These are phyloP conservation scores for Siniperca scherzeri DNA, from an alignment of 2,797 vertebrate genomes.

Conservation along the genomic window DNA sequence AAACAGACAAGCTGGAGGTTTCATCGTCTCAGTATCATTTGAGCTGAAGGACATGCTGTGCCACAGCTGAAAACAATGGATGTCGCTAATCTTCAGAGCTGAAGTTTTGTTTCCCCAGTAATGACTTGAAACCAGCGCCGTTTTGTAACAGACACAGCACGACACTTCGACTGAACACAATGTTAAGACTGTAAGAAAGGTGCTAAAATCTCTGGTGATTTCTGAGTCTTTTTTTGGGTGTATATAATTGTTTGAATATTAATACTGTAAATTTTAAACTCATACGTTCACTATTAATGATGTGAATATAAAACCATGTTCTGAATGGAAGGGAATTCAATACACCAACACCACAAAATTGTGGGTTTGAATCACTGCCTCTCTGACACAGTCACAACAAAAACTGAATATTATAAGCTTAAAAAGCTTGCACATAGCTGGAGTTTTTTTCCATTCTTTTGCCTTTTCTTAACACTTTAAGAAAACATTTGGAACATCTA, in stretches of 20 bases:
- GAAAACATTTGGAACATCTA: not conserved
- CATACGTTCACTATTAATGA: not conserved
- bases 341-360: not conserved
- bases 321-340: not conserved
- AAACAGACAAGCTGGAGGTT: slow-evolving; percentile 19
- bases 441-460: too few species aligned
- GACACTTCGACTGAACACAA: not conserved
- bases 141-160: slow-evolving; percentile 23
- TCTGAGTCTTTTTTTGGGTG: not conserved
- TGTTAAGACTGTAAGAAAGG: not conserved
- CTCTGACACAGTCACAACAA: not conserved
- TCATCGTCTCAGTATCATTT: slow-evolving; percentile 16
- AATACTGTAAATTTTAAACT: not conserved
- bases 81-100: slow-evolving; percentile 39
- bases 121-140: slow-evolving; percentile 5
- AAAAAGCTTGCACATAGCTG: not conserved
- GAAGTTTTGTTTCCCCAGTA: slow-evolving; percentile 27
- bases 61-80: slow-evolving; percentile 44
- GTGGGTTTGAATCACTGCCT: not conserved
- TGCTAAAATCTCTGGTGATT: not conserved
- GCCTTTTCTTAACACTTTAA: not conserved
- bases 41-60: slow-evolving; percentile 49
- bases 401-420: not conserved
- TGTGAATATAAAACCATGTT: not conserved
- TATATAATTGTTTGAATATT: not conserved